Evolutionary conservation across 2,113 vertebrate genomes (phyloP).

Genomic region (Cheirogaleus medius): DNA sequence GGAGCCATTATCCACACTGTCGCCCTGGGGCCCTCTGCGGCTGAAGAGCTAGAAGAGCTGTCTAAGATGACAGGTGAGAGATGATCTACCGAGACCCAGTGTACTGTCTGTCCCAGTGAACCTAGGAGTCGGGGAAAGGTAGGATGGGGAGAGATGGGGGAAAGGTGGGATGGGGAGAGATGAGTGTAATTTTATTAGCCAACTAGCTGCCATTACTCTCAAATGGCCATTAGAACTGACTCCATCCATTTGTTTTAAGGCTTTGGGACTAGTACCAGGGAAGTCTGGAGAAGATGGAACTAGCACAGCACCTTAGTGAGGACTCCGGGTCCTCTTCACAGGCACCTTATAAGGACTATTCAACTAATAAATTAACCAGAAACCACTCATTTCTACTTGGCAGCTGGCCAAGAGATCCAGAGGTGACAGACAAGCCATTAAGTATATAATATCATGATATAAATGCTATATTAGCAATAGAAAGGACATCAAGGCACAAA

Average conservation of each 20-base stretch:
- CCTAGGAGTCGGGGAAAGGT: background rate
- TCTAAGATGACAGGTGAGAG: slow-evolving; percentile 81
- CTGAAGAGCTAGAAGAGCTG: slow-evolving; percentile 74
- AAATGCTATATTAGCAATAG: background rate
- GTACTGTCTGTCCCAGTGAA: background rate
- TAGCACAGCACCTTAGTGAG: background rate
- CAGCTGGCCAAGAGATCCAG: background rate
- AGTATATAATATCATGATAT: background rate
- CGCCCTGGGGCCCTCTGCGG: slow-evolving; percentile 78
- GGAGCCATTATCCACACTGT: slow-evolving; percentile 83
- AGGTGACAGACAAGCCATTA: background rate
- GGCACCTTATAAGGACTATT: background rate
- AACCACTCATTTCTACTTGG: background rate
- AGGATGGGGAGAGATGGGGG: too few relatives aligned
- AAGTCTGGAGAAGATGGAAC: background rate
- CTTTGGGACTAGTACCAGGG: background rate
- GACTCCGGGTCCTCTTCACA: background rate
- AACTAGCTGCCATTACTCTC: background rate
- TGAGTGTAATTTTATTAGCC: background rate
- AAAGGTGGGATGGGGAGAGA: rapidly evolving
- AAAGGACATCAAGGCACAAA: background rate
- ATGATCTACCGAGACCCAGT: background rate
- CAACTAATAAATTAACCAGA: background rate
- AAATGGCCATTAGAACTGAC: background rate
- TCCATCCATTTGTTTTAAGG: background rate